These are phyloP conservation scores for Percopsis omiscomaycus DNA, from an alignment of 2,797 vertebrate genomes.

Conservation along the genomic window DNA sequence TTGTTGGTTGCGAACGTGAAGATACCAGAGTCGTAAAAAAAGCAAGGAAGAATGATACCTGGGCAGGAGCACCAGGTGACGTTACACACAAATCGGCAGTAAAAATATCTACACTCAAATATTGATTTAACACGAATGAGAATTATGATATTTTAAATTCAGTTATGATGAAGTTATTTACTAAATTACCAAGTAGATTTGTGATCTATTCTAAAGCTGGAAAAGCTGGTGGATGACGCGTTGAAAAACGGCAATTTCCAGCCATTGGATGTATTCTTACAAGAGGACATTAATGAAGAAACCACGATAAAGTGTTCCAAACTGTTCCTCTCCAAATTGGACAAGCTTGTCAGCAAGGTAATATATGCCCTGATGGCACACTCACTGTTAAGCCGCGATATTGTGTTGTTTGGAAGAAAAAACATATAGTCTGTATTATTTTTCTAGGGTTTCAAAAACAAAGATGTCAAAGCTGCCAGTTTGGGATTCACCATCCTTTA, in stretches of 20 bases:
- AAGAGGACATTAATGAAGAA: conserved; percentile 65
- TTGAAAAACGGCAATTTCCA: conserved; percentile 78
- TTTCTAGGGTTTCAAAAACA: conserved; percentile 83
- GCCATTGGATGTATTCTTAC: conserved; percentile 78
- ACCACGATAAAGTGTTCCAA: conserved; percentile 82
- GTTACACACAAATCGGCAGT: not conserved
- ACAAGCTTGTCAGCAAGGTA: conserved; percentile 87
- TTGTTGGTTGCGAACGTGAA: conserved; percentile 7
- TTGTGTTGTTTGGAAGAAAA: not conserved
- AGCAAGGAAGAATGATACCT: conserved; percentile 51
- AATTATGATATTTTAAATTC: not conserved
- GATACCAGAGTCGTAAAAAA: not conserved
- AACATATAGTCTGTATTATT: conserved; percentile 10
- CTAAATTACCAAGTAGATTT: not conserved
- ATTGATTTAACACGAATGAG: not conserved
- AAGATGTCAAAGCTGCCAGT: conserved; percentile 73
- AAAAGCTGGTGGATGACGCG: conserved; percentile 83
- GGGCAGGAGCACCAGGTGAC: conserved; percentile 58
- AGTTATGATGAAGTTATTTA: too few relatives aligned
- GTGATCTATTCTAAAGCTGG: conserved; percentile 70
- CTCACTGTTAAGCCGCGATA: not conserved
- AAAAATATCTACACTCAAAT: not conserved
- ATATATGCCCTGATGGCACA: conserved; percentile 24
- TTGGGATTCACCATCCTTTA: conserved; percentile 77
- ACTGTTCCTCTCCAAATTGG: conserved; percentile 86